These are phyloP conservation scores for Mugil cephalus DNA, from an alignment of 2,113 vertebrate genomes.

Conservation along the genomic window DNA sequence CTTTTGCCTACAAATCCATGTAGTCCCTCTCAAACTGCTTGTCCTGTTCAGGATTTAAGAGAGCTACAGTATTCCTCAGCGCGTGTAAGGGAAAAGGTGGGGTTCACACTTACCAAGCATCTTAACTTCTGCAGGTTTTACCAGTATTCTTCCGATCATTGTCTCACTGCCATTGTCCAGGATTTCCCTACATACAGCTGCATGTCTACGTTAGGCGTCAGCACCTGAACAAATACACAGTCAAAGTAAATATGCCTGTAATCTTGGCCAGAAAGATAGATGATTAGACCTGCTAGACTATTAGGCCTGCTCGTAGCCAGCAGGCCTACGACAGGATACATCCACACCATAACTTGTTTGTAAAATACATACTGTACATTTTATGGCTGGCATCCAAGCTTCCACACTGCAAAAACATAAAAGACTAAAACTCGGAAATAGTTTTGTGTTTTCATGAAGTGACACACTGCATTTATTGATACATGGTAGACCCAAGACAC, in stretches of 20 bases:
- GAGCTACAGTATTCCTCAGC: background rate
- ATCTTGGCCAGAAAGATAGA: background rate
- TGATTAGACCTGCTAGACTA: background rate
- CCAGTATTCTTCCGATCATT: background rate
- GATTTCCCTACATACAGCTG: background rate
- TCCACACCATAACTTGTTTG: no score
- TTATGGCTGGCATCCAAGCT: no score
- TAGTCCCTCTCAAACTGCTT: background rate
- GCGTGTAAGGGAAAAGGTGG: background rate
- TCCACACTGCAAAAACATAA: no score
- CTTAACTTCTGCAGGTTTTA: background rate
- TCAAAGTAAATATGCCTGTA: background rate
- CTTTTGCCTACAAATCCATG: background rate
- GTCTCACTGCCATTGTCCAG: background rate
- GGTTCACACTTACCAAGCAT: background rate
- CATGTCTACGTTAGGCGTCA: background rate
- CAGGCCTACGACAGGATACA: no score
- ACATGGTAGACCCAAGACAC: no score
- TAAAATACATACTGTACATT: no score
- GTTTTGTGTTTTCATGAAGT: no score
- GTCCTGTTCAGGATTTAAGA: background rate
- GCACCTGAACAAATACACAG: background rate
- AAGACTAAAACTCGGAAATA: no score
- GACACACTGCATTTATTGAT: no score
- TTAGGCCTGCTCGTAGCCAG: no score